A percentile compares a stretch with the other conserved stretches of the same genome.
phyloP scores from a whole-genome alignment of 2,888 invertebrate species.

The Watsonalla binaria region DNA sequence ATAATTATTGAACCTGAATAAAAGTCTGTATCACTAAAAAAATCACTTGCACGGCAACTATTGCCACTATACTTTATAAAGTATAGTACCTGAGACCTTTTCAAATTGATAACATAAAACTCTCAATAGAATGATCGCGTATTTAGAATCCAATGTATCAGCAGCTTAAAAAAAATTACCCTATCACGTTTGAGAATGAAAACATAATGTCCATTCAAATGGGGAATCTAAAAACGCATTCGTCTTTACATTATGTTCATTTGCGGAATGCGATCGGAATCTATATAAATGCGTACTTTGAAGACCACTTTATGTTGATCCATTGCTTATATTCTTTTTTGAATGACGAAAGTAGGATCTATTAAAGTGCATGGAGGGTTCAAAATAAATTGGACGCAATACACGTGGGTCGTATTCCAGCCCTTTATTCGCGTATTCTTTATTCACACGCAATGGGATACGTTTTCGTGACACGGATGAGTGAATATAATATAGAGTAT shows the following conservation, averaged over 20 bases:
- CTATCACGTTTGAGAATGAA: constrained; percentile 49
- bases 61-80: too few relatives aligned
- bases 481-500: constrained; percentile 30
- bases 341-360: constrained; percentile 16
- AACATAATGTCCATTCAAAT: constrained; percentile 57
- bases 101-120: too few relatives aligned
- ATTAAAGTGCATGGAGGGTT: constrained; percentile 27
- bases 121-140: too few relatives aligned
- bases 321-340: constrained; percentile 14
- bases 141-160: background rate
- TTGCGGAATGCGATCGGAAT: constrained; percentile 67
- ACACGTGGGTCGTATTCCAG: constrained; percentile 41
- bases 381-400: constrained; percentile 43
- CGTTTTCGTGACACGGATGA: constrained; percentile 31
- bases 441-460: constrained; percentile 57
- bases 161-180: constrained; percentile 44
- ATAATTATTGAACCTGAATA: too few relatives aligned
- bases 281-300: constrained; percentile 68
- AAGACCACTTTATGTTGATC: constrained; percentile 40
- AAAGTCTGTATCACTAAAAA: too few relatives aligned
- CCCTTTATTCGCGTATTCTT: constrained; percentile 51
- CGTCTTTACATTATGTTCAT: constrained; percentile 75
- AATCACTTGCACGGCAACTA: too few relatives aligned
- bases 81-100: too few relatives aligned
- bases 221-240: constrained; percentile 62